Conservation (phyloP, 2,888 invertebrate species). For the Campoplex capitator region DNA sequence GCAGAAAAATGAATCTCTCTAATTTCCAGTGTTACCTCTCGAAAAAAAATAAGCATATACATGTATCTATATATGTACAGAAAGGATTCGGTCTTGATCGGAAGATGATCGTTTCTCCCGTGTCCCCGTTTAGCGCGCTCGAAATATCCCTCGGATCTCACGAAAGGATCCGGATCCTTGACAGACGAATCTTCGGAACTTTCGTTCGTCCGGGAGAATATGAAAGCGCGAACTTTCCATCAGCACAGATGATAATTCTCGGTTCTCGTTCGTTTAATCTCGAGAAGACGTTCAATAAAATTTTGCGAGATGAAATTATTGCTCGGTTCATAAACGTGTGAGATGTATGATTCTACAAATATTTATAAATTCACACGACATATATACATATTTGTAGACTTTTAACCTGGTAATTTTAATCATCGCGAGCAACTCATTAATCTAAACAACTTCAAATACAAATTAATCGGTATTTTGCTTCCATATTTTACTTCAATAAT, state of each 20-base stretch:
- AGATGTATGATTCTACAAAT: constrained; percentile 11
- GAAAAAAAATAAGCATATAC: constrained; percentile 13
- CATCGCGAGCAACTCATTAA: not conserved
- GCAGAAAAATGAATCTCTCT: constrained; percentile 6
- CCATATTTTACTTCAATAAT: not conserved
- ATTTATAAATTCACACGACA: not conserved
- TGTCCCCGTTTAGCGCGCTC: constrained; percentile 49
- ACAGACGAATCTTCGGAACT: constrained; percentile 52
- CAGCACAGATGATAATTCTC: constrained; percentile 27
- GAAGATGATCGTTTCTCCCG: constrained; percentile 25
- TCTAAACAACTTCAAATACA: not conserved
- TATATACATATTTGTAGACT: not conserved
- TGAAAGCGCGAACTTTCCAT: constrained; percentile 52
- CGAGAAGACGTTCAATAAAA: constrained; percentile 3
- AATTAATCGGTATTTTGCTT: not conserved
- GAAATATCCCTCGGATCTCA: constrained; percentile 34
- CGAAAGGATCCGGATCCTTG: constrained; percentile 60
- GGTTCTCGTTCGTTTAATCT: constrained; percentile 23
- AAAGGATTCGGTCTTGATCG: constrained; percentile 54
- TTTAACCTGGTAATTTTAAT: not conserved
- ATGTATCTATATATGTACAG: constrained; percentile 13
- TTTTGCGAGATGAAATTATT: constrained; percentile 5
- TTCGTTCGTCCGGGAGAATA: constrained; percentile 40
- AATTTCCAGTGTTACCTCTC: not conserved
- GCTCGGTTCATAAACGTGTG: constrained; percentile 9